Evolutionary conservation across 2,888 invertebrate genomes (phyloP).

Genomic region (Agrochola litura): DNA sequence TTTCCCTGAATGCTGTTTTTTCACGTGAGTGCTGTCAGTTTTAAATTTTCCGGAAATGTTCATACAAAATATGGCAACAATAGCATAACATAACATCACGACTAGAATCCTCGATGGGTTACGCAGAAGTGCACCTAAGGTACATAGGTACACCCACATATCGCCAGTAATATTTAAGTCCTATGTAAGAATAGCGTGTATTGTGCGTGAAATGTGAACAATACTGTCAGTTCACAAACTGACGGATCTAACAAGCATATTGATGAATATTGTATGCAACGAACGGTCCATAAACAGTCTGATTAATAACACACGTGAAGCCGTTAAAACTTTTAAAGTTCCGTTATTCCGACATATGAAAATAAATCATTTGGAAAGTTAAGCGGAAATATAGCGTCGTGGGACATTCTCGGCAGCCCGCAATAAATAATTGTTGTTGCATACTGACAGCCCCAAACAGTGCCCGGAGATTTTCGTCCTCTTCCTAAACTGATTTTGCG

Average conservation of each 20-base stretch:
- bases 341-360: conserved; percentile 68
- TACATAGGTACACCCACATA: not conserved
- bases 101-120: not conserved
- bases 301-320: conserved; percentile 56
- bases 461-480: conserved; percentile 41
- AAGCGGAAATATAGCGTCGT: conserved; percentile 69
- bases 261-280: conserved; percentile 10
- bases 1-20: not conserved
- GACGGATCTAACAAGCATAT: not conserved
- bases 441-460: conserved; percentile 63
- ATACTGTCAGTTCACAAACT: not conserved
- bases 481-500: conserved; percentile 42
- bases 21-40: not conserved
- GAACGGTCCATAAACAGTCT: conserved; percentile 10
- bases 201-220: not conserved
- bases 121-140: not conserved
- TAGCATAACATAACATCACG: not conserved
- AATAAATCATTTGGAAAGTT: conserved; percentile 76
- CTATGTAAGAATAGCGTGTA: not conserved
- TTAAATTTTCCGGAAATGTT: not conserved
- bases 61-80: not conserved
- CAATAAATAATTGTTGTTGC: conserved; percentile 76
- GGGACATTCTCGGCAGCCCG: conserved; percentile 65
- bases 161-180: not conserved
- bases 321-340: conserved; percentile 67